Conservation (phyloP, 2,113 vertebrate genomes). For the Ibidorhyncha struthersii region DNA sequence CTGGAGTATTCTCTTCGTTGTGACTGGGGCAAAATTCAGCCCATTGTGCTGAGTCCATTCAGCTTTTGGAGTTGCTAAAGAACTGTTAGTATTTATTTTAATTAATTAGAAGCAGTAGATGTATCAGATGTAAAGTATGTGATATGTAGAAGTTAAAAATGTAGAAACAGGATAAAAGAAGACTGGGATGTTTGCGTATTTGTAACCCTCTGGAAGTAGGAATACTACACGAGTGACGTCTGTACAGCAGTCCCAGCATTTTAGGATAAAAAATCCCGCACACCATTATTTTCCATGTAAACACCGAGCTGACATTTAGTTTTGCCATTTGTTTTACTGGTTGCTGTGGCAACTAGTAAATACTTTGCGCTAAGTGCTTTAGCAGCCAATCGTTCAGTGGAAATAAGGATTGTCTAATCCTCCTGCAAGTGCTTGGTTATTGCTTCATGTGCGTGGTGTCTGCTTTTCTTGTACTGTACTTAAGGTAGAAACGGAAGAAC, state of each 20-base stretch:
- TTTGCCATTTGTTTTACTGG: slow-evolving; percentile 67
- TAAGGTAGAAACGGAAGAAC: neutral
- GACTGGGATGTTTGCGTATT: neutral
- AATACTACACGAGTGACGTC: neutral
- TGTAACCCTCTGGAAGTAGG: neutral
- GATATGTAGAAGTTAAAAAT: neutral
- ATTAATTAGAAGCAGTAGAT: neutral
- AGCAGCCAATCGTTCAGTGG: slow-evolving; percentile 44
- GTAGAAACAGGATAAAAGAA: neutral
- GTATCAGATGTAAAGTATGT: neutral
- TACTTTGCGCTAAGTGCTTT: slow-evolving; percentile 56
- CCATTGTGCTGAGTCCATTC: neutral
- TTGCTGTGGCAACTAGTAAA: slow-evolving; percentile 69
- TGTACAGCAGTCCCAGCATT: slow-evolving; percentile 27
- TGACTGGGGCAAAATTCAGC: neutral
- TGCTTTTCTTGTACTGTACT: neutral
- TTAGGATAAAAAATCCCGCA: neutral
- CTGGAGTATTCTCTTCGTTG: neutral
- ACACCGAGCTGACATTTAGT: slow-evolving; percentile 58
- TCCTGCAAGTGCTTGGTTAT: neutral
- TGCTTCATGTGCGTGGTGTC: neutral
- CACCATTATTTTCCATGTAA: slow-evolving; percentile 59
- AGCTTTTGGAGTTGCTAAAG: neutral
- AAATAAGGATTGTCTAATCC: slow-evolving; percentile 34
- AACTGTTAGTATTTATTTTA: neutral